phyloP scores from a whole-genome alignment of 2,113 vertebrate genomes.

The Casuarius casuarius region DNA sequence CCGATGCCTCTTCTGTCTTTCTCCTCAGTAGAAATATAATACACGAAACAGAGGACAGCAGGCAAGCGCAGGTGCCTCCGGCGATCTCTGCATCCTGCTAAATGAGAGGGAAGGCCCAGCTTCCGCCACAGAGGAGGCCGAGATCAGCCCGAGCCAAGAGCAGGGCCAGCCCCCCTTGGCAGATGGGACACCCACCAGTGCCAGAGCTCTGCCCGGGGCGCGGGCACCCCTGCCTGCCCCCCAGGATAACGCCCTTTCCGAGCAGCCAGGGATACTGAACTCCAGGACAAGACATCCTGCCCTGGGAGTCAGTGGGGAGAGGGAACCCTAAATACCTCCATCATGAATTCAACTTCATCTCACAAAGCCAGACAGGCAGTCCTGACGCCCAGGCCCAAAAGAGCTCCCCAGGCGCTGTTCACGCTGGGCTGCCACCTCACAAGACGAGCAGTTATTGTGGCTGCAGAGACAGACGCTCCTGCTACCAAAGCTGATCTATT shows the following conservation, averaged over 20 bases:
- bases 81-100: background rate
- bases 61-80: background rate
- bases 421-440: background rate
- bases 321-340: background rate
- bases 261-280: background rate
- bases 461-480: background rate
- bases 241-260: no score
- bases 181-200: no score
- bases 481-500: background rate
- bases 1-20: background rate
- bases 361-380: background rate
- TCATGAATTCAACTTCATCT: no score
- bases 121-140: background rate
- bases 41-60: background rate
- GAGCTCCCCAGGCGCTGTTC: background rate
- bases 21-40: background rate
- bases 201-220: no score
- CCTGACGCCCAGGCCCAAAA: background rate
- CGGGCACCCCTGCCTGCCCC: no score
- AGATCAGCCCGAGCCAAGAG: no score
- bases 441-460: no score
- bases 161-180: no score
- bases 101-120: background rate
- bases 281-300: background rate
- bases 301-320: no score